phyloP scores from a whole-genome alignment of 2,888 invertebrate species.

The Argyresthia albistria region DNA sequence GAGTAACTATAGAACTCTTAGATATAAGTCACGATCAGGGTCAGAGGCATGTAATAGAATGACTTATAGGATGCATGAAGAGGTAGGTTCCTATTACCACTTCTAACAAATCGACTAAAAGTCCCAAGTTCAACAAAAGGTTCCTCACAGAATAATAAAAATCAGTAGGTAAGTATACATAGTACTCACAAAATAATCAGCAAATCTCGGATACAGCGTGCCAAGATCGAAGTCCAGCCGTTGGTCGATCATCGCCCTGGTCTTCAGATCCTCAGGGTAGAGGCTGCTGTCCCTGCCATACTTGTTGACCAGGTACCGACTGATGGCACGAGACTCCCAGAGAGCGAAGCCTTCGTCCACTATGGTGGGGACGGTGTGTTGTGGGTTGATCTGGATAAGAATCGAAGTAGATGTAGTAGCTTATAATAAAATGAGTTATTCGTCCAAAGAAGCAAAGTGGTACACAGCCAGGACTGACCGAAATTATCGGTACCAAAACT shows the following conservation, averaged over 20 bases:
- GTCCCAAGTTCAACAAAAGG: background rate
- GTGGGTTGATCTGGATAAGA: conserved; percentile 4
- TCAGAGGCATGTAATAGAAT: background rate
- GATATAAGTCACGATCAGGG: background rate
- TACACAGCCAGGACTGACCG: too few species aligned
- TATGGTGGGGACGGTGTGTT: conserved; percentile 1
- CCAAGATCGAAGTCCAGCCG: conserved; percentile 84
- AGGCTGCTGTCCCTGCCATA: conserved; percentile 81
- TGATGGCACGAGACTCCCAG: conserved; percentile 88
- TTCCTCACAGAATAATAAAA: background rate
- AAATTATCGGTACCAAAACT: background rate
- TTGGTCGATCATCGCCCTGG: conserved; percentile 83
- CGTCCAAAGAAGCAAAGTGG: too few species aligned
- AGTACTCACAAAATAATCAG: conserved; percentile 76
- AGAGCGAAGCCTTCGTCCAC: conserved; percentile 51
- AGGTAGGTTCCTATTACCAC: too few species aligned
- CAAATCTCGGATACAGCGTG: conserved; percentile 76
- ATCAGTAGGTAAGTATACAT: background rate
- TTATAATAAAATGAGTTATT: too few species aligned
- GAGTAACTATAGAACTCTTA: too few species aligned
- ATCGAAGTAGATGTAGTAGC: too few species aligned
- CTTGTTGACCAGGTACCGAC: conserved; percentile 81
- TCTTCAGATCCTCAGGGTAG: conserved; percentile 80
- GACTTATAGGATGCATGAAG: too few species aligned
- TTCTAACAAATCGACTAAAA: too few species aligned